Evolutionary conservation across 2,888 invertebrate species (phyloP).

Genomic region (Meta bourneti): DNA sequence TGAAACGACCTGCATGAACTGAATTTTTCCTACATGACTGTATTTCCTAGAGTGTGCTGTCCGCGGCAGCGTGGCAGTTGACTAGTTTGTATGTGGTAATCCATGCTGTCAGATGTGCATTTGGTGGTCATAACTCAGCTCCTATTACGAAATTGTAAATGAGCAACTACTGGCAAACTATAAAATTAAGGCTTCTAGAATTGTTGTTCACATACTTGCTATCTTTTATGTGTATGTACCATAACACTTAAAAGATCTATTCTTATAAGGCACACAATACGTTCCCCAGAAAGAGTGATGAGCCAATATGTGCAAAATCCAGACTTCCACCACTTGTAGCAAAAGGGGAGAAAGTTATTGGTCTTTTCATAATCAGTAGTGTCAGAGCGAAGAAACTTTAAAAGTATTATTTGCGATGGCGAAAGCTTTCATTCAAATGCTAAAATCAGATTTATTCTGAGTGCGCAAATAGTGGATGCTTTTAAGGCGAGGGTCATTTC

Average conservation of each 20-base stretch:
- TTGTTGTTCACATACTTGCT: not conserved
- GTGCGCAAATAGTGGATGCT: not conserved
- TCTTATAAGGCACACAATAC: too few species aligned
- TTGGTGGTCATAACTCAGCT: too few species aligned
- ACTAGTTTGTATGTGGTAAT: too few species aligned
- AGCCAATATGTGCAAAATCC: not conserved
- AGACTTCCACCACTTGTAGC: not conserved
- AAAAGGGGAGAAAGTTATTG: not conserved
- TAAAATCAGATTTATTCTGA: conserved; percentile 15
- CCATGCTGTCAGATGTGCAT: too few species aligned
- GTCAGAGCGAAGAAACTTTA: not conserved
- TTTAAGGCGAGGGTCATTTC: conserved; percentile 15
- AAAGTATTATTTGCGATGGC: conserved; percentile 1
- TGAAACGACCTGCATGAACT: too few species aligned
- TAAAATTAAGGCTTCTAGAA: not conserved
- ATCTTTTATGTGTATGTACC: not conserved
- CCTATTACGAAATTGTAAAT: too few species aligned
- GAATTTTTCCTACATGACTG: too few species aligned
- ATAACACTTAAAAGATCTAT: too few species aligned
- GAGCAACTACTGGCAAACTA: not conserved
- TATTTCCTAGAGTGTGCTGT: too few species aligned
- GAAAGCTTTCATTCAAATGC: conserved; percentile 1
- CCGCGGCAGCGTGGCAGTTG: too few species aligned
- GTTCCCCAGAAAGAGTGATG: too few species aligned
- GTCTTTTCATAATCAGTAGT: not conserved